Percentiles rank a stretch among this genome's conserved stretches.
phyloP scores from a whole-genome alignment of 2,113 vertebrate species.

The Delphinus delphis region DNA sequence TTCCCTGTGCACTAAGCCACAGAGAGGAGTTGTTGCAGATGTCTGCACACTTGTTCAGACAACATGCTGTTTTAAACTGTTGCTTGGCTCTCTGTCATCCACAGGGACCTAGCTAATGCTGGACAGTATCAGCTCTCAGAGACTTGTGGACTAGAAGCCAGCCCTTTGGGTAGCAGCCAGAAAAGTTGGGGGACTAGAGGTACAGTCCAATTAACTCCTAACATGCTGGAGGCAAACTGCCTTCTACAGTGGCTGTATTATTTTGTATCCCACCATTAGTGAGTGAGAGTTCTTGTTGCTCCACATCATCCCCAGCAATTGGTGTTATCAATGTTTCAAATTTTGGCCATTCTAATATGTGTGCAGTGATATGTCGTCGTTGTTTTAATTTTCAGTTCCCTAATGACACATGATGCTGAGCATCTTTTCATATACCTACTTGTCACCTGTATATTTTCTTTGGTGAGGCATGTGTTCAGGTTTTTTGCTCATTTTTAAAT shows the following conservation, averaged over 20 bases:
- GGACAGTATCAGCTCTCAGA: background rate
- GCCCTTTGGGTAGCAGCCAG: background rate
- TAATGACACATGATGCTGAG: background rate
- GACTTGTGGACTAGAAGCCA: background rate
- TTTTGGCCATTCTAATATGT: background rate
- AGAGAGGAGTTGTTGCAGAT: background rate
- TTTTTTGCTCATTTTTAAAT: too few relatives aligned
- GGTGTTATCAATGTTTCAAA: background rate
- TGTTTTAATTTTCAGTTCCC: background rate
- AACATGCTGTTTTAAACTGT: background rate
- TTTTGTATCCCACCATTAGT: background rate
- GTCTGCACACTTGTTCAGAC: background rate
- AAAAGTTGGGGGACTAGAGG: background rate
- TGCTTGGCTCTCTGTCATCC: background rate
- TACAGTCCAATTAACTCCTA: background rate
- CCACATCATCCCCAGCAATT: background rate
- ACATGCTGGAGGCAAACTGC: background rate
- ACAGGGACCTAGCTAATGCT: background rate
- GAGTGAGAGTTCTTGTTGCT: background rate
- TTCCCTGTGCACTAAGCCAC: background rate
- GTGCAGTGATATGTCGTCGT: background rate
- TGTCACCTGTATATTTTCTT: background rate
- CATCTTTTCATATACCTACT: background rate
- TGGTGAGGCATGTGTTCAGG: too few relatives aligned
- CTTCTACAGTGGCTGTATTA: too few relatives aligned